Conservation (phyloP, 2,888 invertebrate species). For the Cremastinae sp. region DNA sequence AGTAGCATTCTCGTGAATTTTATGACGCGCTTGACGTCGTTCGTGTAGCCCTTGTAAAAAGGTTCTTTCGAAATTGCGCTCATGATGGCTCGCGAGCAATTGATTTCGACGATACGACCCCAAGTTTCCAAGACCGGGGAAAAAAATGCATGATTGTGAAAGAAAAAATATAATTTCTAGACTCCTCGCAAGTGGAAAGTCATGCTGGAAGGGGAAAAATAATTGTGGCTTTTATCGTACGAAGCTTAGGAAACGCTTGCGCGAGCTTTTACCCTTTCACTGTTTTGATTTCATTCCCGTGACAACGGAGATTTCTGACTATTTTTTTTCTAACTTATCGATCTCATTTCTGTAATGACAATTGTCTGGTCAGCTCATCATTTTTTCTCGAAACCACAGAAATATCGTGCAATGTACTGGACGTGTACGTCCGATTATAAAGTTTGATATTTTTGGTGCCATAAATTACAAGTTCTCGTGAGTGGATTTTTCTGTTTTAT, state of each 20-base stretch:
- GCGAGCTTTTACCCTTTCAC: background rate
- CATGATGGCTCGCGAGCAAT: conserved; percentile 1
- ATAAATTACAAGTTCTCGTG: too few species aligned
- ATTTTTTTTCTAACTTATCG: background rate
- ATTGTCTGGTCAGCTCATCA: background rate
- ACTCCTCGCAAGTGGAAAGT: conserved; percentile 38
- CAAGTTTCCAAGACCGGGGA: conserved; percentile 36
- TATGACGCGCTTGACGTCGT: background rate
- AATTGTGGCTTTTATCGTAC: too few species aligned
- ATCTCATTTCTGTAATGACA: background rate
- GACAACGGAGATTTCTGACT: background rate
- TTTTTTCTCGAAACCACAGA: background rate
- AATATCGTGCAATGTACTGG: background rate
- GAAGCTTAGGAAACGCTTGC: background rate
- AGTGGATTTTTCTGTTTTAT: too few species aligned
- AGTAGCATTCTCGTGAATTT: conserved; percentile 40
- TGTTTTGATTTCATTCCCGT: too few species aligned
- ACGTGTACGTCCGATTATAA: too few species aligned
- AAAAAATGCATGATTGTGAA: background rate
- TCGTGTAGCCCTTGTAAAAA: background rate
- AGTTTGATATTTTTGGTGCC: too few species aligned
- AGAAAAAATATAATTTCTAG: too few species aligned
- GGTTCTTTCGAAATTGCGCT: background rate
- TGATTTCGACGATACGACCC: background rate
- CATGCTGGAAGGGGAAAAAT: conserved; percentile 21